Evolutionary conservation across 2,797 vertebrate species (phyloP).

Genomic region (Danio jaintianensis): DNA sequence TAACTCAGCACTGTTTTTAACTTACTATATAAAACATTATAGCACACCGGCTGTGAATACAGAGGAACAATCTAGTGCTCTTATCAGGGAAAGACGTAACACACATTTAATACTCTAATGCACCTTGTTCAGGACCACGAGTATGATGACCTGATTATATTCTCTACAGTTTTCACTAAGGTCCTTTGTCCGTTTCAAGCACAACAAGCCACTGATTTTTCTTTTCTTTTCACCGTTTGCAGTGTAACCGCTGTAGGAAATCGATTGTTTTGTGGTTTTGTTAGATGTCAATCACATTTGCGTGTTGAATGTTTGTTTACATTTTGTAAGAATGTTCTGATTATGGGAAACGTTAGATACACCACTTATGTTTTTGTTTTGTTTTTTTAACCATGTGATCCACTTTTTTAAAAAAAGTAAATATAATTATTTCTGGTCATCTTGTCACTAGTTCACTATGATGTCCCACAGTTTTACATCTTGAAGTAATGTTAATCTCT

Average conservation of each 20-base stretch:
- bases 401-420: background rate
- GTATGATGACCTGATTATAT: constrained; percentile 5
- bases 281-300: constrained; percentile 18
- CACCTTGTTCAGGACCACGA: constrained; percentile 38
- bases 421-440: constrained; percentile 10
- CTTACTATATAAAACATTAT: constrained; percentile 37
- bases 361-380: constrained; percentile 5
- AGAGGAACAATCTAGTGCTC: constrained; percentile 24
- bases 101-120: constrained; percentile 21
- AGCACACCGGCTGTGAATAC: constrained; percentile 49
- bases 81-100: constrained; percentile 50
- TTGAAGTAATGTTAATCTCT: constrained; percentile 9
- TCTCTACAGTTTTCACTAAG: constrained; percentile 7
- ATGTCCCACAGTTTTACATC: constrained; percentile 10
- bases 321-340: constrained; percentile 24
- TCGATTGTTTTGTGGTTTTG: background rate
- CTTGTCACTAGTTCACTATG: constrained; percentile 10
- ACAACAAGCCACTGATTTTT: constrained; percentile 38
- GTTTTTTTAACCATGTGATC: background rate
- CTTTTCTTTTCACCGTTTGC: constrained; percentile 23
- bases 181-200: constrained; percentile 1
- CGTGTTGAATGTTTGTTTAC: constrained; percentile 47
- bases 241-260: constrained; percentile 1
- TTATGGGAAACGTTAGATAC: constrained; percentile 14
- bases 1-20: constrained; percentile 46